Conservation (phyloP, 1,140 invertebrate genomes). For the Hesperophylax magnus region DNA sequence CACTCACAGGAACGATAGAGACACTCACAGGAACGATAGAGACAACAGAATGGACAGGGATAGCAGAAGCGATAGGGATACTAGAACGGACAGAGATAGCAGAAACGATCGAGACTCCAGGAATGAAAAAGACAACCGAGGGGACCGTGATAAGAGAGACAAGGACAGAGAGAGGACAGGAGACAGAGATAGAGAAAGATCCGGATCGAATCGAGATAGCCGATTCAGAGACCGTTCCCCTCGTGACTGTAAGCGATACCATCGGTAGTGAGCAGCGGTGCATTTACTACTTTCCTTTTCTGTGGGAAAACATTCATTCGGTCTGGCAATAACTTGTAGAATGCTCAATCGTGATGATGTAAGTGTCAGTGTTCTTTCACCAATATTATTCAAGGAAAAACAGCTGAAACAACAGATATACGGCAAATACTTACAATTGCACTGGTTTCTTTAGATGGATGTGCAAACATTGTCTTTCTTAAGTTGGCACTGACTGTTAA, state of each 20-base stretch:
- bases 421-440: no score
- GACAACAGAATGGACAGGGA: slow-evolving; percentile 46
- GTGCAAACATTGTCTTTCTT: no score
- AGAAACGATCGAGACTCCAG: slow-evolving; percentile 58
- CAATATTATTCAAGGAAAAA: no score
- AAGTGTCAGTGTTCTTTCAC: no score
- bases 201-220: slow-evolving; percentile 22
- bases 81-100: slow-evolving; percentile 43
- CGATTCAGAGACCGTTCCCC: slow-evolving; percentile 59
- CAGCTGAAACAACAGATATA: no score
- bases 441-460: no score
- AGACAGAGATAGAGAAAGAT: slow-evolving; percentile 61
- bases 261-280: slow-evolving; percentile 6
- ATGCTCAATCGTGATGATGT: no score
- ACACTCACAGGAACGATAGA: slow-evolving; percentile 58
- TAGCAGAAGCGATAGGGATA: slow-evolving; percentile 60
- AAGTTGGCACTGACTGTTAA: no score
- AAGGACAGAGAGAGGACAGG: slow-evolving; percentile 60
- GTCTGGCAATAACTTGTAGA: no score
- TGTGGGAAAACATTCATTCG: no score
- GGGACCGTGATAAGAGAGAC: slow-evolving; percentile 52
- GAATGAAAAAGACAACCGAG: slow-evolving; percentile 61
- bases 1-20: slow-evolving; percentile 51
- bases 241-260: slow-evolving; percentile 18
- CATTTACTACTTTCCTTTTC: neutral